Conservation (phyloP, 2,888 invertebrate genomes). For the Panorpa germanica region DNA sequence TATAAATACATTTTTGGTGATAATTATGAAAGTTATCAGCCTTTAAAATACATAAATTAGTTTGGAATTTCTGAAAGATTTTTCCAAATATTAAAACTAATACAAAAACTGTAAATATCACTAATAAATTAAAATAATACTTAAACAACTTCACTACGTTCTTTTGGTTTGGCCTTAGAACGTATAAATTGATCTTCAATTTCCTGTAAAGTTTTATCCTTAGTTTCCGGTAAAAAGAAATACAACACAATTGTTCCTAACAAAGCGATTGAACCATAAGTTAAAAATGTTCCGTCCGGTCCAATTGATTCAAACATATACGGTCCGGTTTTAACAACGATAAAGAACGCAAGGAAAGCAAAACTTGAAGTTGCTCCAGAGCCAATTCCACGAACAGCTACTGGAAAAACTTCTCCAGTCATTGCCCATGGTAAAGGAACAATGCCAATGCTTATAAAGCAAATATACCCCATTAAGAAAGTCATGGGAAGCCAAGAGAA, state of each 20-base stretch:
- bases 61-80: no score
- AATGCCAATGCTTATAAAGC: slow-evolving; percentile 37
- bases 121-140: no score
- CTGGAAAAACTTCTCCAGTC: slow-evolving; percentile 53
- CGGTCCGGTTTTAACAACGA: slow-evolving; percentile 47
- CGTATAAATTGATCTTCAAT: slow-evolving; percentile 44
- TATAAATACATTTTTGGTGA: no score
- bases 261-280: slow-evolving; percentile 37
- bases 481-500: slow-evolving; percentile 31
- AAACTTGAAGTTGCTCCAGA: slow-evolving; percentile 46
- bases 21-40: no score
- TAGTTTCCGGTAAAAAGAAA: slow-evolving; percentile 46
- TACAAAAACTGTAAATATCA: no score
- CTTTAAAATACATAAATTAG: no score
- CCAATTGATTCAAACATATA: slow-evolving; percentile 35
- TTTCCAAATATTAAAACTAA: no score
- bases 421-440: slow-evolving; percentile 55
- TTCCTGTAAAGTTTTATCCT: slow-evolving; percentile 43
- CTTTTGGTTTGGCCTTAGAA: no score
- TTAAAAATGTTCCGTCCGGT: slow-evolving; percentile 37
- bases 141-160: no score
- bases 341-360: slow-evolving; percentile 41
- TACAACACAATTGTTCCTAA: slow-evolving; percentile 36
- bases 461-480: slow-evolving; percentile 34
- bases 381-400: slow-evolving; percentile 38